Conservation (phyloP, 2,113 vertebrate species). For the Erpornis zantholeuca region DNA sequence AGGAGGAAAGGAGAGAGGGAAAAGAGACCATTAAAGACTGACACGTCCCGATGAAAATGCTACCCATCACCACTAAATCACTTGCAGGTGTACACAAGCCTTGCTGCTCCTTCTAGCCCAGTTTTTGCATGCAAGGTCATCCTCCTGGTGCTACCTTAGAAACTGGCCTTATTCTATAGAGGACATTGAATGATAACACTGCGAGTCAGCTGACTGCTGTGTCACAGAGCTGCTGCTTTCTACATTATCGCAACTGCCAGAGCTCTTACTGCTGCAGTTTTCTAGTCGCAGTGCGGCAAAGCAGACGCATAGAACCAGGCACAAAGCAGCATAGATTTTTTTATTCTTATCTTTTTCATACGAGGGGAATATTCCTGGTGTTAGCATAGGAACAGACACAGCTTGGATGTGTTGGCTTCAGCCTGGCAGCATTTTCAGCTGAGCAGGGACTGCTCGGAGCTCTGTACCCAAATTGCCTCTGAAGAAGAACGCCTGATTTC, state of each 20-base stretch:
- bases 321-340: constrained; percentile 58
- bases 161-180: constrained; percentile 67
- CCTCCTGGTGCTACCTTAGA: constrained; percentile 72
- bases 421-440: constrained; percentile 67
- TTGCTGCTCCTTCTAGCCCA: background rate
- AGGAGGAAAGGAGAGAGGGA: background rate
- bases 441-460: constrained; percentile 69
- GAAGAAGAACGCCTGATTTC: constrained; percentile 60
- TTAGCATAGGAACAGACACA: constrained; percentile 67
- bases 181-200: constrained; percentile 77
- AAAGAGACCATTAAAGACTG: background rate
- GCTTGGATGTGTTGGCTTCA: constrained; percentile 70
- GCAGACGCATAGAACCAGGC: constrained; percentile 72
- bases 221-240: constrained; percentile 82
- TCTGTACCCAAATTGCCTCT: constrained; percentile 52
- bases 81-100: background rate
- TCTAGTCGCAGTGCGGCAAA: constrained; percentile 75
- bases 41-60: background rate
- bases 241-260: constrained; percentile 77
- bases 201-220: constrained; percentile 88
- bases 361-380: constrained; percentile 45
- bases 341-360: constrained; percentile 35
- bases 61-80: background rate
- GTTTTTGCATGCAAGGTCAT: constrained; percentile 62
- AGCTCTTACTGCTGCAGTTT: constrained; percentile 75